These are phyloP conservation scores for Drosophila cracens DNA, from an alignment of 2,888 invertebrate species.

Conservation along the genomic window DNA sequence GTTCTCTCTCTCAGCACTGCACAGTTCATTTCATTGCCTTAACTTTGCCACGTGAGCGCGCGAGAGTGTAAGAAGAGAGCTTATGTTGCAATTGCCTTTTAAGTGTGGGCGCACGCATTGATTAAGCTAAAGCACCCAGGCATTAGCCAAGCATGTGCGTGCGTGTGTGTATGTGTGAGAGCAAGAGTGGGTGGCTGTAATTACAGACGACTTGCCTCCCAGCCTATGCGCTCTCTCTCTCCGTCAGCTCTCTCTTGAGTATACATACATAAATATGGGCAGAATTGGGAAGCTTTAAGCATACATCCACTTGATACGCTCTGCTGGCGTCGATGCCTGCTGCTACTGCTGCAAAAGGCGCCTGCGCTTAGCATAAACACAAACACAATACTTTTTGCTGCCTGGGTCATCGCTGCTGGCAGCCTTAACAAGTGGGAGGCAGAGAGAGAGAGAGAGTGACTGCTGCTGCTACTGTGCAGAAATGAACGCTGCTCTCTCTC, in stretches of 20 bases:
- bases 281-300: constrained; percentile 21
- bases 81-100: constrained; percentile 59
- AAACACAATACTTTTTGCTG: constrained; percentile 28
- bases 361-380: constrained; percentile 56
- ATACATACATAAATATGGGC: constrained; percentile 71
- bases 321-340: constrained; percentile 8
- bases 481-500: constrained; percentile 69
- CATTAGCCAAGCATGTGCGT: constrained; percentile 5
- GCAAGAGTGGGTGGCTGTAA: constrained; percentile 41
- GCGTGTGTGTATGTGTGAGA: constrained; percentile 18
- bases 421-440: constrained; percentile 17
- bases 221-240: constrained; percentile 27
- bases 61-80: constrained; percentile 12
- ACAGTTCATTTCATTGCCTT: constrained; percentile 29
- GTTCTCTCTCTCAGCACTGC: constrained; percentile 1
- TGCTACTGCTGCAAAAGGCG: constrained; percentile 31
- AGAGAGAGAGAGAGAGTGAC: constrained; percentile 19
- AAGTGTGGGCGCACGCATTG: constrained; percentile 45
- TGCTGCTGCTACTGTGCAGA: constrained; percentile 47
- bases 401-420: constrained; percentile 37
- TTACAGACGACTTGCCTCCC: constrained; percentile 26
- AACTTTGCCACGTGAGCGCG: constrained; percentile 35
- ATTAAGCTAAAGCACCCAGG: constrained; percentile 31
- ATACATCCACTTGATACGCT: constrained; percentile 24
- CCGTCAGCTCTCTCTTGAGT: constrained; percentile 21